Conservation (phyloP, 1,140 invertebrate species). For the Kradibia gibbosae region DNA sequence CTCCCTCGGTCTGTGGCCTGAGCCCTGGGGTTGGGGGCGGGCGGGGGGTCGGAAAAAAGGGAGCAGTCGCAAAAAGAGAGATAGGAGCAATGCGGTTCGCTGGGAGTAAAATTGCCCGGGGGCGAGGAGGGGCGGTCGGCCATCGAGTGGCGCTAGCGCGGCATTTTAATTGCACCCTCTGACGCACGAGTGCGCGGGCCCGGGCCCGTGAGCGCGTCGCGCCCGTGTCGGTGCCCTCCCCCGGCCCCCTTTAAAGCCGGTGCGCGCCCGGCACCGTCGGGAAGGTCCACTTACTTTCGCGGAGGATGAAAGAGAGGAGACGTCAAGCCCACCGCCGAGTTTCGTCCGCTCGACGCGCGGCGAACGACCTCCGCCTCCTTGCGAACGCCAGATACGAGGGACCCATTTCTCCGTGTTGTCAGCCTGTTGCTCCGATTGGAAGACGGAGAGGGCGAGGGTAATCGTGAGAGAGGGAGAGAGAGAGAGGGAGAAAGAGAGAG, state of each 20-base stretch:
- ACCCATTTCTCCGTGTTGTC: conserved; percentile 35
- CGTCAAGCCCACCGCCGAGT: conserved; percentile 38
- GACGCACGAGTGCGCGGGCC: background rate
- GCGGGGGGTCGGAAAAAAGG: conserved; percentile 53
- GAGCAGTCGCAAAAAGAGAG: conserved; percentile 36
- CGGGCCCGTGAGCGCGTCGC: background rate
- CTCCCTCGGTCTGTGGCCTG: background rate
- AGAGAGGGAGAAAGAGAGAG: background rate
- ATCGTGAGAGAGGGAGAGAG: background rate
- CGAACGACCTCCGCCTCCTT: conserved; percentile 62
- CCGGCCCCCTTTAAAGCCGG: too few relatives aligned
- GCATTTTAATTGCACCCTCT: conserved; percentile 70
- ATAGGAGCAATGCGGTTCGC: conserved; percentile 18
- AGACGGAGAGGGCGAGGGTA: background rate
- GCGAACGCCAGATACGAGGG: background rate
- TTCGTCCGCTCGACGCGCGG: conserved; percentile 56
- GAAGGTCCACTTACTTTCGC: background rate
- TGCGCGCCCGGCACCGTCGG: background rate
- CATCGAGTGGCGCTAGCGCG: conserved; percentile 71
- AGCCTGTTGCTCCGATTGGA: conserved; percentile 31
- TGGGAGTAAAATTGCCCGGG: background rate
- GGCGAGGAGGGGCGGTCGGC: conserved; percentile 60
- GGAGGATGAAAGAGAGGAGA: conserved; percentile 17
- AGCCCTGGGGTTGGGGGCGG: too few relatives aligned
- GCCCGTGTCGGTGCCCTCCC: too few relatives aligned